Evolutionary conservation across 2,113 vertebrate genomes (phyloP), one percentile per base, ranked within the genome.

Genomic region (Malurus alboscapulatus): DNA sequence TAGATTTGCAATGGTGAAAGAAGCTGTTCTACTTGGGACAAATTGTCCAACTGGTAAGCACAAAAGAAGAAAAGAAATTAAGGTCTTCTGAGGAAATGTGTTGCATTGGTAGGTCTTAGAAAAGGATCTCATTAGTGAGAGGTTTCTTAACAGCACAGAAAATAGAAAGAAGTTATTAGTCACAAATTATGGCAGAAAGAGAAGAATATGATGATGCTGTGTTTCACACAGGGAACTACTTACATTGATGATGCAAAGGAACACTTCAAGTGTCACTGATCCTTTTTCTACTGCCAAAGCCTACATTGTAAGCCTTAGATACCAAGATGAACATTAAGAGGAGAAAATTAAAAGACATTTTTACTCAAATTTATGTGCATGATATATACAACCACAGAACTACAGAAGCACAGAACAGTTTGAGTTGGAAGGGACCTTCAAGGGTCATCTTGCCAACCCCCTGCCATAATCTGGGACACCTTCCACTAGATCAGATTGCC

Each of bases 361-460:
- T 32, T 27, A 3, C 7, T 13, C 0, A n/a, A 9, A 69, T 63
- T 8, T 58, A 4, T 24, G 2, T 38, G 5, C 2, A 2, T 48
- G 4, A 79, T 38, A 40, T 36, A 24, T 36, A 26, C 4, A 84
- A 29, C 17, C 16, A 76, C 0, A 1, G 24, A 62, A 45, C 17
- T 20, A 48, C 0, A 40, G 29, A 58, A 40, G 17, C 3, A 34
- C 1, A 4, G 21, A 63, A 66, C 5, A 7, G 3, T 63, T 15
- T 45, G 11, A 6, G 10, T 5, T 74, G 18, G 9, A 63, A 87
- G 8, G 13, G 34, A 44, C 14, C 2, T 48, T 54, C 29, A 61
- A 80, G 62, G 12, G 4, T n/a, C 38, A 40, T 20, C 17, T 50
- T 30, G 10, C 21, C 30, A 76, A 9, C 0, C 0, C 24, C 2